Percentiles rank a stretch among this genome's conserved stretches.
phyloP scores from a whole-genome alignment of 2,888 invertebrate genomes.

The Cyaniris semiargus region DNA sequence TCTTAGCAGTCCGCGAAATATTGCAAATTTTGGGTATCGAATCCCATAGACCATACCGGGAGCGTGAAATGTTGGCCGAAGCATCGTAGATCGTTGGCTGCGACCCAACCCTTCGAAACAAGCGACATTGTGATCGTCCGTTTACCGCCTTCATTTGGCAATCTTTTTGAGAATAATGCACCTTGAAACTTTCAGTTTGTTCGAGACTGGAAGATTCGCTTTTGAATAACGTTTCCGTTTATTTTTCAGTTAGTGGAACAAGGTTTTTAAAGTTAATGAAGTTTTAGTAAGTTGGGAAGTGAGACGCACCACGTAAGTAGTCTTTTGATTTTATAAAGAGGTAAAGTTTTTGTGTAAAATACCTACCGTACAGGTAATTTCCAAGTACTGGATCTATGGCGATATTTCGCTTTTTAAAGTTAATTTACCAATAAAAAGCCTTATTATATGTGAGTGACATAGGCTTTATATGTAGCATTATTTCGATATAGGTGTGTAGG shows the following conservation, averaged over 20 bases:
- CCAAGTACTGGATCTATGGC: too few relatives aligned
- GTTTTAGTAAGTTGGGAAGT: not conserved
- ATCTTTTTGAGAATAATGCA: slow-evolving; percentile 63
- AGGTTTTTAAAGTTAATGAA: slow-evolving; percentile 3
- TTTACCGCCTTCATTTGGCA: slow-evolving; percentile 67
- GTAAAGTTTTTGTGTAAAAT: not conserved
- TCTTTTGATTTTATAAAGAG: not conserved
- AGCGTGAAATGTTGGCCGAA: slow-evolving; percentile 34
- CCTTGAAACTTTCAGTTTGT: slow-evolving; percentile 46
- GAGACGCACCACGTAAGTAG: not conserved
- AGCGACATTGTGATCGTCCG: slow-evolving; percentile 57
- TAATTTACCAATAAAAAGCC: too few relatives aligned
- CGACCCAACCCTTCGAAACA: slow-evolving; percentile 55
- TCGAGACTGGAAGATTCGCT: not conserved
- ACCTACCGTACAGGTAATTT: too few relatives aligned
- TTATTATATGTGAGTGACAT: too few relatives aligned
- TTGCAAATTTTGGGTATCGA: slow-evolving; percentile 28
- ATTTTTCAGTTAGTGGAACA: slow-evolving; percentile 2
- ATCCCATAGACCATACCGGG: slow-evolving; percentile 37
- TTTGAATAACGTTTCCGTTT: not conserved
- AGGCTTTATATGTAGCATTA: too few relatives aligned
- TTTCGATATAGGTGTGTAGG: too few relatives aligned
- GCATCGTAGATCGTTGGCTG: slow-evolving; percentile 49
- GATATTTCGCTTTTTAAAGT: too few relatives aligned
- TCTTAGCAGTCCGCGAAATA: not conserved